Conservation (phyloP, 1,140 invertebrate genomes). For the Aleiodes sp. region DNA sequence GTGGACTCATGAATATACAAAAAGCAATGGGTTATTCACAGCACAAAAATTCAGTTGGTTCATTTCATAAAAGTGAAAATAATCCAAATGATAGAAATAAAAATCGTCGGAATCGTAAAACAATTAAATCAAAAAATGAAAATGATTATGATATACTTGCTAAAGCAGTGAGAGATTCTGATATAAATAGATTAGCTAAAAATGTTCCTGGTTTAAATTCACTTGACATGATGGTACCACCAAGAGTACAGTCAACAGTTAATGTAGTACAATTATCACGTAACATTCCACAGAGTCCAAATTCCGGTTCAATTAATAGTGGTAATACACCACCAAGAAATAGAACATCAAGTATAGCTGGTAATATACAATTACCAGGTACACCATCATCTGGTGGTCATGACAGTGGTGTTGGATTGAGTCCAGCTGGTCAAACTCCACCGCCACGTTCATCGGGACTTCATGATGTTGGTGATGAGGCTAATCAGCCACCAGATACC, state of each 20-base stretch:
- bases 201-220: slow-evolving; percentile 68
- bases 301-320: slow-evolving; percentile 53
- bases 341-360: slow-evolving; percentile 49
- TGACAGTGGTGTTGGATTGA: slow-evolving; percentile 63
- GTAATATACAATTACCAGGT: slow-evolving; percentile 52
- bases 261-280: slow-evolving; percentile 71
- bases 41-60: slow-evolving; percentile 51
- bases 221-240: slow-evolving; percentile 68
- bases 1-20: slow-evolving; percentile 56
- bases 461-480: slow-evolving; percentile 60
- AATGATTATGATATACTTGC: slow-evolving; percentile 60
- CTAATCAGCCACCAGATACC: slow-evolving; percentile 57
- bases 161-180: slow-evolving; percentile 46
- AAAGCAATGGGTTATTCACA: slow-evolving; percentile 53
- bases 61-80: slow-evolving; percentile 52
- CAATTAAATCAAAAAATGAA: slow-evolving; percentile 45
- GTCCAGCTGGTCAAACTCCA: slow-evolving; percentile 61
- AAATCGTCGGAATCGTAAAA: slow-evolving; percentile 23
- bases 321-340: slow-evolving; percentile 51
- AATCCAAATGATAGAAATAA: slow-evolving; percentile 15
- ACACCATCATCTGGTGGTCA: slow-evolving; percentile 59
- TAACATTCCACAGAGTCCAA: slow-evolving; percentile 60
- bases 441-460: slow-evolving; percentile 53
- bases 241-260: slow-evolving; percentile 66
- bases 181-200: slow-evolving; percentile 51